These are phyloP conservation scores for Propithecus deckenii DNA, from an alignment of 2,797 vertebrate genomes.

Conservation along the genomic window DNA sequence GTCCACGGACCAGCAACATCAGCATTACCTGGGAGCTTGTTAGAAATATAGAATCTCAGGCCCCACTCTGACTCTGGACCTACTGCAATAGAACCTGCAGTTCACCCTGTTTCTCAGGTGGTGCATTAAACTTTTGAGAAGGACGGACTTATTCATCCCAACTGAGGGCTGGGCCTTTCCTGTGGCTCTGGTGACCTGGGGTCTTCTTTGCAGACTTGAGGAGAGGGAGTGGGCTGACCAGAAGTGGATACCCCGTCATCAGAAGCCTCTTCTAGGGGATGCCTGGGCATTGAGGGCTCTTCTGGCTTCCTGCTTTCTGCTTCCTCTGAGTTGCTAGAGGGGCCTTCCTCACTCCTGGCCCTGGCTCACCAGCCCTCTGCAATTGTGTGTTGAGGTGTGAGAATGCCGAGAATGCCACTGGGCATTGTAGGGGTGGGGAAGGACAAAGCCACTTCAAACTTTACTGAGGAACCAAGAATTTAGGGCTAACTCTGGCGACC, in stretches of 20 bases:
- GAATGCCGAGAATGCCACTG: neutral
- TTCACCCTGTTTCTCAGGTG: neutral
- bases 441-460: neutral
- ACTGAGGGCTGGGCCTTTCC: neutral
- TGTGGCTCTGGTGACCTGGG: no score
- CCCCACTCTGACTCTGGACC: no score
- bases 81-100: neutral
- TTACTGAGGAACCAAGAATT: neutral
- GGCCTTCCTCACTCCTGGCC: neutral
- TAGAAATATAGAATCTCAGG: neutral
- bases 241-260: neutral
- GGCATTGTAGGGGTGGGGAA: neutral
- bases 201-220: neutral
- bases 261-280: neutral
- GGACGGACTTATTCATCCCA: neutral
- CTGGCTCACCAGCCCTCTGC: neutral
- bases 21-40: neutral
- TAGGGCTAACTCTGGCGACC: neutral
- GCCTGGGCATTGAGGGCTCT: neutral
- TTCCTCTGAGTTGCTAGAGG: neutral
- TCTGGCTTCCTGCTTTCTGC: neutral
- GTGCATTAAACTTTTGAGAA: neutral
- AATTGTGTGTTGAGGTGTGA: neutral
- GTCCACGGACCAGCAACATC: neutral
- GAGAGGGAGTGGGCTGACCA: neutral